Evolutionary conservation across 2,113 vertebrate genomes (phyloP).

Genomic region (Lophura nycthemera): DNA sequence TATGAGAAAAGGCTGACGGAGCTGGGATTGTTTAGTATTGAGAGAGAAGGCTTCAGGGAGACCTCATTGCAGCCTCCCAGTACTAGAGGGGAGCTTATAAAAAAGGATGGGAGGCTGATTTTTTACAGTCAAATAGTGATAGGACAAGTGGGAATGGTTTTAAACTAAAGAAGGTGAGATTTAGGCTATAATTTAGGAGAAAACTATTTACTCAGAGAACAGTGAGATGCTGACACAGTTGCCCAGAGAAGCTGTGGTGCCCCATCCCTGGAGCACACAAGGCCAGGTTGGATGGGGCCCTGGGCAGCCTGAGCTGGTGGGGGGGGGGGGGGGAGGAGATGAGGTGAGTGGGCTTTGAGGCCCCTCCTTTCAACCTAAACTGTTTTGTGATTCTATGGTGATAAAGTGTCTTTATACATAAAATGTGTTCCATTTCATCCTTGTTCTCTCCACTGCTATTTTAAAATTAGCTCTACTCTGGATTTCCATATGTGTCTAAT

Average conservation of each 20-base stretch:
- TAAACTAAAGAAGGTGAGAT: background rate
- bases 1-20: background rate
- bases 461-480: background rate
- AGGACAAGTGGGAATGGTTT: background rate
- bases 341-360: too few relatives aligned
- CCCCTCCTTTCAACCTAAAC: too few relatives aligned
- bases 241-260: background rate
- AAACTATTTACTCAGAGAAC: background rate
- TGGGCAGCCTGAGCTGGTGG: background rate
- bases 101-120: background rate
- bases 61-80: background rate
- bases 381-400: background rate
- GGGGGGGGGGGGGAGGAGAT: background rate
- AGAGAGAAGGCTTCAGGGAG: background rate
- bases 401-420: background rate
- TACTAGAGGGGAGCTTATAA: background rate
- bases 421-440: background rate
- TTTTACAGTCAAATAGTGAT: background rate
- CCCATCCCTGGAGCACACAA: background rate
- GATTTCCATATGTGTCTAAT: background rate
- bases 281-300: background rate
- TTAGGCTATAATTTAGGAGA: background rate
- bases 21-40: background rate
- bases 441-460: background rate
- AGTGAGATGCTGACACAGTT: background rate